Percentiles rank a stretch among this genome's conserved stretches.
These are phyloP conservation scores for Azemiops feae DNA, from an alignment of 2,113 vertebrate genomes.

Conservation along the genomic window DNA sequence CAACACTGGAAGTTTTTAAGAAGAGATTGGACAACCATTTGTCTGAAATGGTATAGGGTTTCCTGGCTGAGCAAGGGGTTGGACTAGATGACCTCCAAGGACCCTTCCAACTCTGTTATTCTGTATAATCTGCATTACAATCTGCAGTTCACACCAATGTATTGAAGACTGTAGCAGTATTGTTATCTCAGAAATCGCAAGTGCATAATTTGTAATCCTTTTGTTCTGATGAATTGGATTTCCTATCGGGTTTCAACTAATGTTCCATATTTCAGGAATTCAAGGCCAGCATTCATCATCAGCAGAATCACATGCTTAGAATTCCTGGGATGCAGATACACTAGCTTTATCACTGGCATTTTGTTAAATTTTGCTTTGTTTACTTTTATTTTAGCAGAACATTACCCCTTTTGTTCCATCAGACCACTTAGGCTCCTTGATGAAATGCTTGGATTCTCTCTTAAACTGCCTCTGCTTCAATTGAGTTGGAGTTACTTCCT, in stretches of 20 bases:
- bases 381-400: not conserved
- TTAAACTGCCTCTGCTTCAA: not conserved
- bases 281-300: not conserved
- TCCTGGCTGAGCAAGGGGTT: not conserved
- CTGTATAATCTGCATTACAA: not conserved
- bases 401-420: not conserved
- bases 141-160: accelerated
- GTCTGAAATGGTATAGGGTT: not conserved
- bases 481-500: not conserved
- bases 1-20: not conserved
- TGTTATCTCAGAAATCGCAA: not conserved
- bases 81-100: not conserved
- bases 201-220: not conserved
- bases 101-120: not conserved
- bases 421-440: not conserved
- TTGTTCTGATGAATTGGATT: not conserved
- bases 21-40: not conserved
- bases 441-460: not conserved
- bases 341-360: not conserved
- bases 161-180: not conserved
- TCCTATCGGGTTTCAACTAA: accelerated
- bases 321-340: not conserved
- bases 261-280: not conserved
- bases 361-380: not conserved
- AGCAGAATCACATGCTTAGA: not conserved